Base-by-base conservation (phyloP, 2,888 invertebrate species). In the Dynastes grantii region DNA sequence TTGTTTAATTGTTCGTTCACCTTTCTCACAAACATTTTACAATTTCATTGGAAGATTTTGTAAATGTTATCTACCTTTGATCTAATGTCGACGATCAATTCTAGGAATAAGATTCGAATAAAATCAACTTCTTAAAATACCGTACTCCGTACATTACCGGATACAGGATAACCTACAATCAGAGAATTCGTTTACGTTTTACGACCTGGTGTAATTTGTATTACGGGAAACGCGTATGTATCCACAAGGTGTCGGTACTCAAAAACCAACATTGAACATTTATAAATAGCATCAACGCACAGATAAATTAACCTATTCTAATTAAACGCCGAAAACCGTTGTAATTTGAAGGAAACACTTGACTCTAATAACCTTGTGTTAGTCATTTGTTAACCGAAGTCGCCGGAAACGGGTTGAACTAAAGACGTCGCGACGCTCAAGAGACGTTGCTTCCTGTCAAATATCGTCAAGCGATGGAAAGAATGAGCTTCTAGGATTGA, bases 341-440 rank as follows among this genome's bases (percentile, higher is more conserved):
- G 65, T 55, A 71, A 76, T 67, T 76, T 55, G 76, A 80, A 80
- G 83, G 82, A 83, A 83, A 82, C 79, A 81, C 79, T 76, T 65
- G 80, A 75, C 77, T 83, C 83, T 84, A 84, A 84, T 83, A 82
- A 83, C 79, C 80, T 80, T 79, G 81, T 81, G 83, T 83, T 81
- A 78, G 79, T 83, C 84, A 83, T 85, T 85, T 84, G 84, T 85
- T 84, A 82, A 80, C 83, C 81, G 77, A 77, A 81, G 82, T 83
- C 83, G 83, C 83, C 84, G 84, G 85, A 84, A 84, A 81, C 78
- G 65, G 78, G 70, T 68, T 76, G 77, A 78, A 76, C 82, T 80
- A 82, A 70, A 70, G 70, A 32, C 70, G 84, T 81, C 84, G 81
- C 81, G 83, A 83, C 84, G 77, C 70, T 49, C 45, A 5, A 37